phyloP scores from a whole-genome alignment of 1,140 invertebrate genomes.

The Drosophila orena region DNA sequence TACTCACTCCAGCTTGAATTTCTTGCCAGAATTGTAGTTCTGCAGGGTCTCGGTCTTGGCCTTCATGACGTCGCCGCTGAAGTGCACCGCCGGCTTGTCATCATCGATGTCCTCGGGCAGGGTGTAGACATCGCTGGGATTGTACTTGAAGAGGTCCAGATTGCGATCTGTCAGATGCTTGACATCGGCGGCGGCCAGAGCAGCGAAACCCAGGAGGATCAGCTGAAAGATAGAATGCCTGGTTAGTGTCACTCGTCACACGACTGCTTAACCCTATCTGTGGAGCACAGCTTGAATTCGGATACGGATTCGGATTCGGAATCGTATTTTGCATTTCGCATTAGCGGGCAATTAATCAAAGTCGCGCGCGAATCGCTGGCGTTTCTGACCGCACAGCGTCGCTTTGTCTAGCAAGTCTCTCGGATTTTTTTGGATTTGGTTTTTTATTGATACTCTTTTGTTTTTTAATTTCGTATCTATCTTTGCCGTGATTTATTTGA shows the following conservation, averaged over 20 bases:
- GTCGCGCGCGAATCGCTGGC: constrained; percentile 60
- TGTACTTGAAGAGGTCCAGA: constrained; percentile 80
- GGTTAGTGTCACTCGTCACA: not conserved
- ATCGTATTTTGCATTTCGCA: constrained; percentile 35
- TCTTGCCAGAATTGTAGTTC: constrained; percentile 77
- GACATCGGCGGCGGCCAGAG: constrained; percentile 67
- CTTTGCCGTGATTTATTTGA: constrained; percentile 49
- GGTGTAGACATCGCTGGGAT: constrained; percentile 79
- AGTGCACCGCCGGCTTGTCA: constrained; percentile 80
- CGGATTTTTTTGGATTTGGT: constrained; percentile 18
- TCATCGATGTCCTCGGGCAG: constrained; percentile 83
- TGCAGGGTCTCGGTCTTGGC: constrained; percentile 77
- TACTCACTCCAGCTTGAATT: constrained; percentile 82
- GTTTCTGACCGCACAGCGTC: constrained; percentile 39
- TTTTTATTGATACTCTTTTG: constrained; percentile 6
- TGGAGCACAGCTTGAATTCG: not conserved
- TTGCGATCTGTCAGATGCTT: constrained; percentile 79
- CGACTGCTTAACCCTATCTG: not conserved
- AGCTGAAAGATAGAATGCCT: constrained; percentile 20
- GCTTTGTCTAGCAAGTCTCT: constrained; percentile 57
- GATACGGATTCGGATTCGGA: not conserved
- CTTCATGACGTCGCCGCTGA: constrained; percentile 78
- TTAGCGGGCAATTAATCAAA: constrained; percentile 68
- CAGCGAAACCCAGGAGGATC: constrained; percentile 69
- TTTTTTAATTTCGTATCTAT: constrained; percentile 1